Evolutionary conservation across 2,888 invertebrate species (phyloP), one percentile per base, ranked within the genome.

Genomic region (Lithophane semibrunnea): DNA sequence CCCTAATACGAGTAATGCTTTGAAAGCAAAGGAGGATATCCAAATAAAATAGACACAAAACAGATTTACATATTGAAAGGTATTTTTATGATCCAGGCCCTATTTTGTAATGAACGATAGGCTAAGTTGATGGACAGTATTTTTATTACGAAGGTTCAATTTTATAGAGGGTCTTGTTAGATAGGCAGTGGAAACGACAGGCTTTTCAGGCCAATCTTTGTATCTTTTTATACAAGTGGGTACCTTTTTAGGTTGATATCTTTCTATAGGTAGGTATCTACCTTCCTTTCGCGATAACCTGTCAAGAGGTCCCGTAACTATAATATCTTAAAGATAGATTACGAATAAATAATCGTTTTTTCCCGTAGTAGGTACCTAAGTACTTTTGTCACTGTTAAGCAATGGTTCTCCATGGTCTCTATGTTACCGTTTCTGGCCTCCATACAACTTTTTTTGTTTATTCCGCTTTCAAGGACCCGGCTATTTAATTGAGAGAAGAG

Each of bases 121-220:
- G 13, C n/a, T 8, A 58, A 67, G 47, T 79, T 80, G 83, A 79
- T 79, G 44, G 64, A 79, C 64, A 58, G 79, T 54, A 83, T 83
- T 83, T 79, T 80, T 80, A 80, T 83, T 69, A 83, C 16, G 12
- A 47, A 64, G 83, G n/a, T 78, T 64, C 64, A 16, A 13, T 83
- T 83, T 79, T 79, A 79, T 78, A 68, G 64, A 78, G 37, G 83
- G 24, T 37, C 56, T 79, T 83, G 21, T 68, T 2, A 12, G 79
- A 79, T 79, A 83, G 56, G 58, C 63, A 64, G 3, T 52, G 44
- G 44, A 47, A 69, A 83, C 52, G 69, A 77, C 77, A 44, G n/a
- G 24, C 24, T 64, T 37, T 52, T 77, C 21, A 24, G 21, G 13
- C 16, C 29, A 56, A 67, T 77, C 12, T 77, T 61, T 82, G 5